Base-by-base conservation (phyloP, 2,888 invertebrate genomes). In the Tetheella fluctuosa region DNA sequence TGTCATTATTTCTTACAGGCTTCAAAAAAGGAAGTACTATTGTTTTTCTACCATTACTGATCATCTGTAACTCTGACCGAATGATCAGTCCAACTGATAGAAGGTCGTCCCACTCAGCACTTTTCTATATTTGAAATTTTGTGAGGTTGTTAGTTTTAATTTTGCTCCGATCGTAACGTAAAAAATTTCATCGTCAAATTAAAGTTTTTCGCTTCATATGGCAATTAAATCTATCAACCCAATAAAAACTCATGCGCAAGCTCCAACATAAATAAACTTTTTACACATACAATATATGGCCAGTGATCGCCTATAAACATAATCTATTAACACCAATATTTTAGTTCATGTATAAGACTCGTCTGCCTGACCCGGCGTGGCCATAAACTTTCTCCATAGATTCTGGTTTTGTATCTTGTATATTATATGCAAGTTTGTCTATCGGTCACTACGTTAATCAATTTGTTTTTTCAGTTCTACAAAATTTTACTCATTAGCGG, bases 281-380 rank as follows among this genome's bases (percentile, higher is more conserved):
- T 68, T 74, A 69, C 74, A 73, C 74, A 67, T 69, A 74, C 71
- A 39, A 74, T 76, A 73, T 77, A 76, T 78, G 76, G 73, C 59
- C 62, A 73, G 70, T 60, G 68, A 64, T 76, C 75, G 71, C 81
- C 80, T 79, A 85, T 85, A 83, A 86, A 84, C 83, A 85, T 77
- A 84, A 81, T 86, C 85, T 84, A 84, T 86, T 86, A 86, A 87
- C 88, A 86, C 81, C 71, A 70, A 85, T 88, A 80, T 68, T 73
- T 68, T 74, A 59, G 71, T 69, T 74, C 68, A 65, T 64, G 63
- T 69, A 59, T 63, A 61, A 39, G 39, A 58, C 57, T 59, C 64
- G 73, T 73, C 74, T 74, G 68, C 70, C 73, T 83, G 86, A 86
- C 86, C 85, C 72, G 64, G 65, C 65, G 67, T 58, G n/a, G 65